Conservation (phyloP, 2,113 vertebrate genomes). For the Edolisoma coerulescens region DNA sequence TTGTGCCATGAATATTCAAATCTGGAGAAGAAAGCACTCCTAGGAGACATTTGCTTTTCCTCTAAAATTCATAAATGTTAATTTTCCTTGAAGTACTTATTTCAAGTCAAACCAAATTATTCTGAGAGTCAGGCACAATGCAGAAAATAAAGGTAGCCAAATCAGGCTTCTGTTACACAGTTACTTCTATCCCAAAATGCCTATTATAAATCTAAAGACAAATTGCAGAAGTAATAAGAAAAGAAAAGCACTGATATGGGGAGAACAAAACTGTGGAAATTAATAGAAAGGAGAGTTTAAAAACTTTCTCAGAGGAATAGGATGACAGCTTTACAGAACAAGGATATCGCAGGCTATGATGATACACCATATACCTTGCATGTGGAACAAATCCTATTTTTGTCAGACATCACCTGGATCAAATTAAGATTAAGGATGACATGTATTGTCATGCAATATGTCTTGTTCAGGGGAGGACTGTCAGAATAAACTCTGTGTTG, state of each 20-base stretch:
- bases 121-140: neutral
- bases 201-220: neutral
- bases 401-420: neutral
- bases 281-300: neutral
- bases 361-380: neutral
- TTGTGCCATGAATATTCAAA: neutral
- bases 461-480: neutral
- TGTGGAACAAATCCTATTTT: neutral
- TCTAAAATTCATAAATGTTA: neutral
- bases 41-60: neutral
- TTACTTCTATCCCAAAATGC: neutral
- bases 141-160: neutral
- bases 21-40: neutral
- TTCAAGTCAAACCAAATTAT: neutral
- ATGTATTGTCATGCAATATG: neutral
- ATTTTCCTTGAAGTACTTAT: neutral
- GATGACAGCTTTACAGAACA: neutral
- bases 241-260: neutral
- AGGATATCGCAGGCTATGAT: accelerated
- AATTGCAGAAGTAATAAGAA: neutral
- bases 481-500: neutral
- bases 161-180: neutral
- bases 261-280: neutral
- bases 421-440: neutral
- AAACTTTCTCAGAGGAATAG: neutral